These are phyloP conservation scores for Lycocerus yunnanus DNA, from an alignment of 2,888 invertebrate genomes.

Conservation along the genomic window DNA sequence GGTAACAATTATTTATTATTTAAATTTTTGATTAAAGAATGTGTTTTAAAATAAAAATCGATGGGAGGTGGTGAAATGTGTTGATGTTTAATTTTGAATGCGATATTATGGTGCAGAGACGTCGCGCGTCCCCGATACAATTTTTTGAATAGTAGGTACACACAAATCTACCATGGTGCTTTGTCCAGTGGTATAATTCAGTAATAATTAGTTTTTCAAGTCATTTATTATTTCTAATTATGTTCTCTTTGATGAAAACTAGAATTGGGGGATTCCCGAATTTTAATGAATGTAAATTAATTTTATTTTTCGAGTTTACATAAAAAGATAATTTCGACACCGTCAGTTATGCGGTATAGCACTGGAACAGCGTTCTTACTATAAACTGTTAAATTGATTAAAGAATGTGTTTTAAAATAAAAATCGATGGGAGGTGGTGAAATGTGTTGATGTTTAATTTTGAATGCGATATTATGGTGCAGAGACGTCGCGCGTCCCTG, in stretches of 20 bases:
- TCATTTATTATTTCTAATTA: too few relatives aligned
- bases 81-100: neutral
- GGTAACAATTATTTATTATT: neutral
- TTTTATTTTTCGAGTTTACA: too few relatives aligned
- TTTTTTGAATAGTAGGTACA: too few relatives aligned
- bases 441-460: neutral
- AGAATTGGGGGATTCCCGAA: too few relatives aligned
- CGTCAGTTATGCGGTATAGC: too few relatives aligned
- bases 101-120: neutral
- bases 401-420: neutral
- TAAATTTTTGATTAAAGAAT: too few relatives aligned
- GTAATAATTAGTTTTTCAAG: too few relatives aligned
- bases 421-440: neutral
- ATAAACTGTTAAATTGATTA: neutral
- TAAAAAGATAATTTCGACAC: too few relatives aligned
- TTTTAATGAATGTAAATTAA: too few relatives aligned
- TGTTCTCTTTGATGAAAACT: too few relatives aligned
- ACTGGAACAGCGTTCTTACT: neutral
- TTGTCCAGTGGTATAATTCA: too few relatives aligned
- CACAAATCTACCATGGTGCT: neutral
- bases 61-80: neutral
- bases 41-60: neutral
- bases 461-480: neutral
- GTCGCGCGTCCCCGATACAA: conserved; percentile 4
- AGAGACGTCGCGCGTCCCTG: conserved; percentile 7